These are phyloP conservation scores for Enteromius trimaculatus DNA, from an alignment of 2,797 vertebrate species.

Conservation along the genomic window DNA sequence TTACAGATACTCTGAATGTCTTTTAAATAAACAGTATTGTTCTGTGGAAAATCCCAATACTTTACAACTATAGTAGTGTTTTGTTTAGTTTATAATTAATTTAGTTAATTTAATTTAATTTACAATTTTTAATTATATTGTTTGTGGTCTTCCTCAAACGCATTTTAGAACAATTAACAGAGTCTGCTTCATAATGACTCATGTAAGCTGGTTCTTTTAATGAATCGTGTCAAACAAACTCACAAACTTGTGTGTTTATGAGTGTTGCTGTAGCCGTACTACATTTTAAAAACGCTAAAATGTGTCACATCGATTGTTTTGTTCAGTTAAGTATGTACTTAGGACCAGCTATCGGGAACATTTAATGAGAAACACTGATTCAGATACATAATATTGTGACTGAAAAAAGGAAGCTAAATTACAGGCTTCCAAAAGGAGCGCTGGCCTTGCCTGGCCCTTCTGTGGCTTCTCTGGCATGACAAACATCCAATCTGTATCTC, in stretches of 20 bases:
- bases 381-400: not conserved
- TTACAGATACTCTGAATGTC: not conserved
- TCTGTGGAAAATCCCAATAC: not conserved
- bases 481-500: slow-evolving; percentile 53
- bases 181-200: not conserved
- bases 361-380: slow-evolving; percentile 14
- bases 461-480: slow-evolving; percentile 49
- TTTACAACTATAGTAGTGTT: not conserved
- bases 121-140: too few relatives aligned
- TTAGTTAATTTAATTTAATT: too few relatives aligned
- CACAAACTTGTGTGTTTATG: too few relatives aligned
- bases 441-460: slow-evolving; percentile 39
- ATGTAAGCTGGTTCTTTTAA: not conserved
- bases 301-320: not conserved
- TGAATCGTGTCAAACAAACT: not conserved
- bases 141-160: not conserved
- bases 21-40: not conserved
- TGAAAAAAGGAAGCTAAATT: slow-evolving; percentile 51
- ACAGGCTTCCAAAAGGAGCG: slow-evolving; percentile 53
- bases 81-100: too few relatives aligned
- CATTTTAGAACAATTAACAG: not conserved
- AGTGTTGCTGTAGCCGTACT: not conserved
- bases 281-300: not conserved
- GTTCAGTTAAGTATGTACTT: not conserved
- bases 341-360: not conserved